Evolutionary conservation across 2,113 vertebrate species (phyloP).

Genomic region (Ptilonorhynchus violaceus): DNA sequence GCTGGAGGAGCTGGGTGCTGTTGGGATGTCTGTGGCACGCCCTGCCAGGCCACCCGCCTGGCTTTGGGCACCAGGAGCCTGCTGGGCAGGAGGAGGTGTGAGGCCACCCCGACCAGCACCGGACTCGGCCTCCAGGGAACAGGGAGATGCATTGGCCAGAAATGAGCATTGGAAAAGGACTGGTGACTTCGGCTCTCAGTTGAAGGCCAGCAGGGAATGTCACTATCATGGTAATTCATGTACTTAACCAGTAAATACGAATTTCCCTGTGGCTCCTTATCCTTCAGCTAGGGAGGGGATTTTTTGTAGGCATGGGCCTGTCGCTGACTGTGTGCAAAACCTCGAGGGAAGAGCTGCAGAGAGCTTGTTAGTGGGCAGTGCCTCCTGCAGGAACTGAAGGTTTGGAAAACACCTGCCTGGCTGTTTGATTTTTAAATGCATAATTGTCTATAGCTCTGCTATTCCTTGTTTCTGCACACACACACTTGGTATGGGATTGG

Average conservation of each 20-base stretch:
- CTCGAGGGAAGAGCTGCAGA: not conserved
- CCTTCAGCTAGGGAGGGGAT: not conserved
- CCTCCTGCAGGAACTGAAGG: not conserved
- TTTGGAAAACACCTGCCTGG: not conserved
- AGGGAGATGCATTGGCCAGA: not conserved
- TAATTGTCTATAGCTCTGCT: not conserved
- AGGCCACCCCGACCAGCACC: not conserved
- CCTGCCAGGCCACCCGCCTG: not conserved
- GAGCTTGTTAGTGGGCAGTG: not conserved
- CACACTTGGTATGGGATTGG: not conserved
- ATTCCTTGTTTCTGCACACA: not conserved
- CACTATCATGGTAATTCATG: not conserved
- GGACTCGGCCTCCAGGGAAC: not conserved
- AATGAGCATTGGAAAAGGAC: not conserved
- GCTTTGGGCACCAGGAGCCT: not conserved
- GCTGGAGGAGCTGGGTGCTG: rapidly evolving
- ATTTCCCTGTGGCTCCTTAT: not conserved
- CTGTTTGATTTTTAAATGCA: not conserved
- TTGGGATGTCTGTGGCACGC: not conserved
- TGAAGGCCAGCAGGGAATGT: not conserved
- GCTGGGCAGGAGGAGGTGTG: not conserved
- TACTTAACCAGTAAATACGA: not conserved
- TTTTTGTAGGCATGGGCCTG: not conserved
- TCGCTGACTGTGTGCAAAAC: not conserved
- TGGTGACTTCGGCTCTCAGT: not conserved